Conservation (phyloP, 2,113 vertebrate species). For the Oncorhynchus kisutch region DNA sequence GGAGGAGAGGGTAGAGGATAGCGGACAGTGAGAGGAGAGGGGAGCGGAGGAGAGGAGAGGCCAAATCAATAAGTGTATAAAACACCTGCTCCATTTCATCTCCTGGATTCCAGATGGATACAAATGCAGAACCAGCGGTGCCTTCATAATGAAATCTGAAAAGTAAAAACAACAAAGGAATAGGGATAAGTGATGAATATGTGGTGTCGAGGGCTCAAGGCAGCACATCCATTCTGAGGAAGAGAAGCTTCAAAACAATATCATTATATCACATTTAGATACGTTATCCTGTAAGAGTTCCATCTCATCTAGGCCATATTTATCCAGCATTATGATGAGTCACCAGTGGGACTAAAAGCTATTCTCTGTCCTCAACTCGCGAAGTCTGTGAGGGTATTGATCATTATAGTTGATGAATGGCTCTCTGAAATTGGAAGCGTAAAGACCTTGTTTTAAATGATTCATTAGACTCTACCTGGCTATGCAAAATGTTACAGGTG, state of each 20-base stretch:
- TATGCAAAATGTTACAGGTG: too few relatives aligned
- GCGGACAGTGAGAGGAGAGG: not conserved
- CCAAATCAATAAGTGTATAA: constrained; percentile 24
- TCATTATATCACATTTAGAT: not conserved
- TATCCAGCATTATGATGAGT: too few relatives aligned
- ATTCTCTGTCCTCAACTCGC: too few relatives aligned
- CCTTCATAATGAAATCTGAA: not conserved
- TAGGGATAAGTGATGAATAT: constrained; percentile 16
- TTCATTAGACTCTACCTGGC: too few relatives aligned
- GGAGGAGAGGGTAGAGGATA: not conserved
- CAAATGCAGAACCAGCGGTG: constrained; percentile 5
- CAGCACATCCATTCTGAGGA: not conserved
- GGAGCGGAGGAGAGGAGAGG: not conserved
- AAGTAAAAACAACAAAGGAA: not conserved
- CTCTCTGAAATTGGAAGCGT: too few relatives aligned
- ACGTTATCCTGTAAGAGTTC: too few relatives aligned
- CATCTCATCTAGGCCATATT: too few relatives aligned
- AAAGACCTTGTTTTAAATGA: too few relatives aligned
- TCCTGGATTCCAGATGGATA: constrained; percentile 4
- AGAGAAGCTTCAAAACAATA: not conserved
- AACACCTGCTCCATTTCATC: constrained; percentile 10
- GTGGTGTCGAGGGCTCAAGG: not conserved
- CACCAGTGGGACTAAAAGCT: too few relatives aligned
- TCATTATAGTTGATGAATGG: too few relatives aligned
- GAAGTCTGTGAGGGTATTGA: too few relatives aligned